These are phyloP conservation scores for Ahaetulla prasina DNA, from an alignment of 2,113 vertebrate species.

Conservation along the genomic window DNA sequence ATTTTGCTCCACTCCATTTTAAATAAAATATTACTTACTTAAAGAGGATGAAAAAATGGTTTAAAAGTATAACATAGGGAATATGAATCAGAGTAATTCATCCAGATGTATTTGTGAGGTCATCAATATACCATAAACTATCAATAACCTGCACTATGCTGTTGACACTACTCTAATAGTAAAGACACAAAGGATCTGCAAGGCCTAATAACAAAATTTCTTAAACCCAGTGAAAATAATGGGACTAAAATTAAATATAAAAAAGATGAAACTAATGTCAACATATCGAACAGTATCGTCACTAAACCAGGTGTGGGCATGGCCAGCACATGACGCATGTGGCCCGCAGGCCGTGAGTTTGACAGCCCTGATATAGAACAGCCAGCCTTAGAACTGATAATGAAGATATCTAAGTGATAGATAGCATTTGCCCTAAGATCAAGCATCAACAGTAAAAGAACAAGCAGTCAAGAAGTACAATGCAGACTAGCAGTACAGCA, in stretches of 20 bases:
- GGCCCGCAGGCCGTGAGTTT: too few species aligned
- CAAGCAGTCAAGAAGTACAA: not conserved
- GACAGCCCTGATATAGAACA: not conserved
- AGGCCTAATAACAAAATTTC: not conserved
- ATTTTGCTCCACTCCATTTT: not conserved
- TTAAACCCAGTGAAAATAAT: not conserved
- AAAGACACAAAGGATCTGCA: not conserved
- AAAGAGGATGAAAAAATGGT: not conserved
- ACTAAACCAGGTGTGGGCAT: too few species aligned
- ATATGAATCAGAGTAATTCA: not conserved
- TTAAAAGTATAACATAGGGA: not conserved
- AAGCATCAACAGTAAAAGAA: not conserved
- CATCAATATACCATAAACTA: not conserved
- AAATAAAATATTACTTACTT: not conserved
- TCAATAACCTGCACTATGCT: not conserved
- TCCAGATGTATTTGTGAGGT: not conserved
- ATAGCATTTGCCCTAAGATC: not conserved
- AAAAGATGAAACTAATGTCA: not conserved
- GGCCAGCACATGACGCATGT: too few species aligned
- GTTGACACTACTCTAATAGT: not conserved
- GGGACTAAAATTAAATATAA: not conserved
- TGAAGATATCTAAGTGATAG: not conserved
- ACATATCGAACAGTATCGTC: not conserved
- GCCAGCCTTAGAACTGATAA: not conserved
- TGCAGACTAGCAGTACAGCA: not conserved